phyloP scores from a whole-genome alignment of 2,797 vertebrate species.

The Chelmon rostratus region DNA sequence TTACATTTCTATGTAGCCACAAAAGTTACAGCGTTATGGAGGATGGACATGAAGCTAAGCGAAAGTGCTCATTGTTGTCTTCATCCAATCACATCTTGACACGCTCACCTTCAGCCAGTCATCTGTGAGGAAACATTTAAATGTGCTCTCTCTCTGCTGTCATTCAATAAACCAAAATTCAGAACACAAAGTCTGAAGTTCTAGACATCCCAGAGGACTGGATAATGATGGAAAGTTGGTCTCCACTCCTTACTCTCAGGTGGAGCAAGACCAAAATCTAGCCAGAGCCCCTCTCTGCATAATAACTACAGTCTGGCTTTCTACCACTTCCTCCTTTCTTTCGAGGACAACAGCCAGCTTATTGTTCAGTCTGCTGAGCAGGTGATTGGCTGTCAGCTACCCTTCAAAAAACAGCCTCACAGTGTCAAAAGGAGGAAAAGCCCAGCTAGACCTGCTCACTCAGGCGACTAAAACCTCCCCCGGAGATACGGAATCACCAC shows the following conservation, averaged over 20 bases:
- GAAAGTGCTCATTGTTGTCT: no score
- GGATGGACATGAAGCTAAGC: no score
- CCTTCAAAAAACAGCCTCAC: constrained; percentile 6
- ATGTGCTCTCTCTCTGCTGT: no score
- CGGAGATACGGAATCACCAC: constrained; percentile 33
- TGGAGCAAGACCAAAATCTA: constrained; percentile 13
- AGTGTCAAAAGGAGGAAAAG: constrained; percentile 12
- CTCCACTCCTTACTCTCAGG: not conserved
- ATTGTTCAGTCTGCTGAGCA: constrained; percentile 55
- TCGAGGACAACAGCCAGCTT: constrained; percentile 14
- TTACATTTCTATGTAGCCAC: no score
- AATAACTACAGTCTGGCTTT: constrained; percentile 27
- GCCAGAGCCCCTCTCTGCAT: constrained; percentile 6
- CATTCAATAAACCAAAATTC: no score
- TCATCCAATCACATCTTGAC: no score
- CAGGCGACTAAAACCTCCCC: constrained; percentile 32
- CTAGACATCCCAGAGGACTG: not conserved
- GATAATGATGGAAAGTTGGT: not conserved
- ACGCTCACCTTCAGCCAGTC: no score
- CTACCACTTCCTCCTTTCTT: constrained; percentile 1
- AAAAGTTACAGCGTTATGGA: no score
- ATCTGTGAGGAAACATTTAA: no score
- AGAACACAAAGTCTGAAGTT: not conserved
- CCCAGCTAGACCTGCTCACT: constrained; percentile 31
- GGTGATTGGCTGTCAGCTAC: constrained; percentile 52